These are phyloP conservation scores for Graphium colonna DNA, from an alignment of 2,888 invertebrate genomes.

Conservation along the genomic window DNA sequence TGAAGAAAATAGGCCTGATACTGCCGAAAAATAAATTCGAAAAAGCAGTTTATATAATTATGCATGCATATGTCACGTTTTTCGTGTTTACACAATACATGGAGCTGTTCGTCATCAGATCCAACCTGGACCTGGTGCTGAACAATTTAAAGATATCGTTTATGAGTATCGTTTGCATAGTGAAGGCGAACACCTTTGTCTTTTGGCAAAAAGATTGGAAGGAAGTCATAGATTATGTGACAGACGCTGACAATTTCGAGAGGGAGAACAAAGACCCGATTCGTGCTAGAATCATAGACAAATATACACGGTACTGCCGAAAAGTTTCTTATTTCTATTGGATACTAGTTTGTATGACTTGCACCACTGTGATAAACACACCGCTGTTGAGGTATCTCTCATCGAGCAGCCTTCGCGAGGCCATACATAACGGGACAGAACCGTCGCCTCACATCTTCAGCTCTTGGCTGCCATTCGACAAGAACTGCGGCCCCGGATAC, in stretches of 20 bases:
- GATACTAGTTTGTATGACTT: conserved; percentile 55
- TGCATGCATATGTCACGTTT: conserved; percentile 46
- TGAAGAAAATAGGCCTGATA: conserved; percentile 48
- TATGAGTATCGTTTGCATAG: conserved; percentile 57
- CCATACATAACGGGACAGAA: conserved; percentile 50
- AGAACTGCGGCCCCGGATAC: conserved; percentile 52
- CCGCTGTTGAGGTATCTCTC: conserved; percentile 51
- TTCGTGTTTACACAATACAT: conserved; percentile 60
- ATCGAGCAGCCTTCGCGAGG: conserved; percentile 46
- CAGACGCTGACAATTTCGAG: conserved; percentile 56
- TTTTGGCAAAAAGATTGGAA: conserved; percentile 57
- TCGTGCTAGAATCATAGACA: conserved; percentile 42
- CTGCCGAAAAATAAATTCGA: conserved; percentile 43
- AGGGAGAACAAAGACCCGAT: conserved; percentile 39
- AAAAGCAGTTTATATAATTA: conserved; percentile 39
- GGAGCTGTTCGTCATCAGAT: conserved; percentile 56
- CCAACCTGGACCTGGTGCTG: conserved; percentile 53
- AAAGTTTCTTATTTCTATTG: conserved; percentile 57
- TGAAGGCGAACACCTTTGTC: conserved; percentile 54
- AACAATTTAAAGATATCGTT: conserved; percentile 64
- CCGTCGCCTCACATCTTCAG: conserved; percentile 63
- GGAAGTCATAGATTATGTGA: conserved; percentile 53
- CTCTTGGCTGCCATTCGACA: conserved; percentile 65
- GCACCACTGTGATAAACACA: conserved; percentile 41
- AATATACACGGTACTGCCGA: conserved; percentile 58